Conservation (phyloP, 2,797 vertebrate genomes). For the Halcyon smyrnensis region DNA sequence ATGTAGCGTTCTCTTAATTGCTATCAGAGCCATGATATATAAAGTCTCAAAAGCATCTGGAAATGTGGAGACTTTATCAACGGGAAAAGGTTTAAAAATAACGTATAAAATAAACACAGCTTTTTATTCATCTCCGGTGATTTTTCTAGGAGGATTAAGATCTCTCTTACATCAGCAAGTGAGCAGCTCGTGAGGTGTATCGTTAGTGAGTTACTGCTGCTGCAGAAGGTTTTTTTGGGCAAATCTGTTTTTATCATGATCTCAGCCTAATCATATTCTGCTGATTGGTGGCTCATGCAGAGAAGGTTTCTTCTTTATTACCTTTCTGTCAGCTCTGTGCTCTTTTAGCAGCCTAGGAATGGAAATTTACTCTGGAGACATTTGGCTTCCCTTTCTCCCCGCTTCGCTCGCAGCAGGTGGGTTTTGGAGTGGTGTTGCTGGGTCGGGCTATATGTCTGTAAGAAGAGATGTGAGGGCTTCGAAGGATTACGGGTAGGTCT, state of each 20-base stretch:
- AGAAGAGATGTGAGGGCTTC: background rate
- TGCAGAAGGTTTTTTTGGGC: background rate
- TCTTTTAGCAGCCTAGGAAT: background rate
- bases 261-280: background rate
- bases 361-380: background rate
- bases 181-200: background rate
- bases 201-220: background rate
- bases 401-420: rapidly evolving
- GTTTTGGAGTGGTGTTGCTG: background rate
- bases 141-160: background rate
- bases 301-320: background rate
- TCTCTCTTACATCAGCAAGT: background rate
- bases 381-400: background rate
- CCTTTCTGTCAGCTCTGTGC: background rate
- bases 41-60: constrained; percentile 1
- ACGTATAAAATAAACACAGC: background rate
- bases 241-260: background rate
- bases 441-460: rapidly evolving
- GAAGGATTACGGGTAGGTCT: background rate
- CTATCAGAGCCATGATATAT: background rate
- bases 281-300: background rate
- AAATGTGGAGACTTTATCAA: background rate
- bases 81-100: background rate
- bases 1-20: background rate
- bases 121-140: background rate